Percentiles rank a stretch among this genome's conserved stretches.
Conservation (phyloP, 2,113 vertebrate species). For the Psilopsiagon aymara region DNA sequence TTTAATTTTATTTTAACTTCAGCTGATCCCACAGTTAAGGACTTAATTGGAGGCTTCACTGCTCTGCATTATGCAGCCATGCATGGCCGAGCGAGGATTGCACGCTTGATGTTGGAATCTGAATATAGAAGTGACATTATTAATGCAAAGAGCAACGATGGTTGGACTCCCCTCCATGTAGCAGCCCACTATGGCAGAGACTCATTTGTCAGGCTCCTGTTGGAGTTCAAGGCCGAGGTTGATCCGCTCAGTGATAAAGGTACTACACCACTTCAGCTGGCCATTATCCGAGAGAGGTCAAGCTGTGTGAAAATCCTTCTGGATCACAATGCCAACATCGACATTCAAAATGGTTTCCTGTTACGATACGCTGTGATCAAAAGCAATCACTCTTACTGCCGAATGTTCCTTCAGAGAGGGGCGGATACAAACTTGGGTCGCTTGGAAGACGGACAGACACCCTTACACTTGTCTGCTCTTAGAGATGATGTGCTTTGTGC, state of each 20-base stretch:
- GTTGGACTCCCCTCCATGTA: conserved; percentile 98
- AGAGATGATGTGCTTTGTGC: conserved; percentile 94
- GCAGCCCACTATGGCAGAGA: conserved; percentile 96
- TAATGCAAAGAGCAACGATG: conserved; percentile 97
- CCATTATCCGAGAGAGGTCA: conserved; percentile 96
- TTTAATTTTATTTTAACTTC: conserved; percentile 45
- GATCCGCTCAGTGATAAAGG: conserved; percentile 98
- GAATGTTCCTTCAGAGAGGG: conserved; percentile 97
- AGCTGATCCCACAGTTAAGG: conserved; percentile 98
- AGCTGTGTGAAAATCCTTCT: conserved; percentile 97
- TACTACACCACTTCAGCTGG: conserved; percentile 94
- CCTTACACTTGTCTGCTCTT: conserved; percentile 95
- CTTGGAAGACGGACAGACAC: conserved; percentile 95
- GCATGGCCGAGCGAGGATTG: conserved; percentile 95
- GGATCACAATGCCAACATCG: conserved; percentile 97
- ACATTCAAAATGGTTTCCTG: conserved; percentile 98
- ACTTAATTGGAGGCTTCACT: conserved; percentile 97
- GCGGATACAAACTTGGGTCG: conserved; percentile 97
- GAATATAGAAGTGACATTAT: conserved; percentile 94
- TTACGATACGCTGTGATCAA: conserved; percentile 97
- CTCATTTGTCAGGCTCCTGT: conserved; percentile 93
- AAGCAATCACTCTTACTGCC: conserved; percentile 97
- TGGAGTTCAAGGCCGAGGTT: conserved; percentile 96
- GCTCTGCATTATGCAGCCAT: conserved; percentile 98
- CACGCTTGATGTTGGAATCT: conserved; percentile 94